Evolutionary conservation across 2,888 invertebrate species (phyloP).

Genomic region (Parascotia fuliginaria): DNA sequence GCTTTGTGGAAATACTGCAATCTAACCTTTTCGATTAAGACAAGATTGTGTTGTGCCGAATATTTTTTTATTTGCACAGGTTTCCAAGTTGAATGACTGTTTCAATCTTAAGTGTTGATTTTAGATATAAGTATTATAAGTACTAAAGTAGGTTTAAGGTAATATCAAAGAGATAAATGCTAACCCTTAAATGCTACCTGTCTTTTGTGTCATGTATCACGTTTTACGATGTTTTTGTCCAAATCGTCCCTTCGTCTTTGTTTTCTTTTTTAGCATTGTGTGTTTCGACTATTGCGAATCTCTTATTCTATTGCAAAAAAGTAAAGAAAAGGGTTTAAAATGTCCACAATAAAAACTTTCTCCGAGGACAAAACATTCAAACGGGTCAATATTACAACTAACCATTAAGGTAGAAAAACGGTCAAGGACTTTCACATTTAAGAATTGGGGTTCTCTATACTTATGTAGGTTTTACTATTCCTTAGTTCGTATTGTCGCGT

Average conservation of each 20-base stretch:
- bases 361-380: conserved; percentile 62
- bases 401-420: conserved; percentile 62
- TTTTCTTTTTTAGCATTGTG: conserved; percentile 25
- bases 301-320: conserved; percentile 55
- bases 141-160: background rate
- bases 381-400: conserved; percentile 57
- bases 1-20: conserved; percentile 71
- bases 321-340: conserved; percentile 69
- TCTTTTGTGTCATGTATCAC: conserved; percentile 50
- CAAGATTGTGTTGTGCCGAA: conserved; percentile 8
- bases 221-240: conserved; percentile 22
- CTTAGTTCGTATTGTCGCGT: conserved; percentile 8
- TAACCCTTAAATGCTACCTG: conserved; percentile 46
- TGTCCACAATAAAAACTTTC: conserved; percentile 70
- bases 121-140: too few relatives aligned
- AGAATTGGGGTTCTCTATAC: conserved; percentile 30
- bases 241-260: conserved; percentile 18
- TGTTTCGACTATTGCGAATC: conserved; percentile 29
- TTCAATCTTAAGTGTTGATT: conserved; percentile 11
- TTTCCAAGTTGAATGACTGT: conserved; percentile 19
- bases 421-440: conserved; percentile 20
- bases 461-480: conserved; percentile 18
- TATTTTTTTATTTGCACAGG: conserved; percentile 9
- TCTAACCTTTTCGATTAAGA: conserved; percentile 44
- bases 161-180: conserved; percentile 12